phyloP scores from a whole-genome alignment of 2,113 vertebrate genomes.

The Sander lucioperca region DNA sequence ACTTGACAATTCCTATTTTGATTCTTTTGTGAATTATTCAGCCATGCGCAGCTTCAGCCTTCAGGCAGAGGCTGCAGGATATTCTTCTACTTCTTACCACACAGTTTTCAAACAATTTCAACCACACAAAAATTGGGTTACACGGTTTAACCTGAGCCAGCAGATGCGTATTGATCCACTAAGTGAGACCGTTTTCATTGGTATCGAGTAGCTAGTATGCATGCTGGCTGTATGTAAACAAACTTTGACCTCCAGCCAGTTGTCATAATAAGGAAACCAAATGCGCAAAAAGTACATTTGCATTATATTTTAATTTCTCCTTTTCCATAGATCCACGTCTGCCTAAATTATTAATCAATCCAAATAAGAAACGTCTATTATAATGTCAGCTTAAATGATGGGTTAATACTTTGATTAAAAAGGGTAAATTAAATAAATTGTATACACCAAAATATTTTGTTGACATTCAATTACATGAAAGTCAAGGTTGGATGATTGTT shows the following conservation, averaged over 20 bases:
- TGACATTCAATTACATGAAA: neutral
- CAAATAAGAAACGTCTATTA: neutral
- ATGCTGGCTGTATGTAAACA: conserved; percentile 14
- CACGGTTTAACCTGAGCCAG: neutral
- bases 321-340: neutral
- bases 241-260: conserved; percentile 26
- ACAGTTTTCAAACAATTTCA: neutral
- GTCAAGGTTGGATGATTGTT: conserved; percentile 4
- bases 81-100: neutral
- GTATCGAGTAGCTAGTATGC: neutral
- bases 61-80: conserved; percentile 20
- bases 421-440: neutral
- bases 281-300: neutral
- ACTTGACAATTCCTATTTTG: neutral
- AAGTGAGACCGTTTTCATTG: neutral
- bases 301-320: neutral
- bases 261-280: neutral
- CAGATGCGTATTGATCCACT: conserved; percentile 13
- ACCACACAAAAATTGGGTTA: neutral
- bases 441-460: neutral
- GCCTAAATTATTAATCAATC: neutral
- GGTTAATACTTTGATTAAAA: neutral
- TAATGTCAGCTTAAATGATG: neutral
- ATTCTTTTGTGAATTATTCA: neutral
- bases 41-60: neutral